phyloP scores from a whole-genome alignment of 2,888 invertebrate species.

The Danaus chrysippus region DNA sequence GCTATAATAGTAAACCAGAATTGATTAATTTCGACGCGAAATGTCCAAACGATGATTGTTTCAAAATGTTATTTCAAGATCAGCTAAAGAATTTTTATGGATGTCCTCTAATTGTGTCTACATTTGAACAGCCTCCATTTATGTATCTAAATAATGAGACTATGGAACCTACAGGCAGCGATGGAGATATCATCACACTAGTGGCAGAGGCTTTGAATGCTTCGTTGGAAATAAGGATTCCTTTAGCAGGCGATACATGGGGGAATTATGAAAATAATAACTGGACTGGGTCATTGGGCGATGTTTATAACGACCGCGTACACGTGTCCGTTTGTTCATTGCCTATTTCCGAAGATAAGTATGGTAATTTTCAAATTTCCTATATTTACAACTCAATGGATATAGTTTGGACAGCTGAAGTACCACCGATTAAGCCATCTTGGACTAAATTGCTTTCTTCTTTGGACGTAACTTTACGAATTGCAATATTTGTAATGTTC shows the following conservation, averaged over 20 bases:
- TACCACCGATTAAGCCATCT: constrained; percentile 42
- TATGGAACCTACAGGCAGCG: constrained; percentile 42
- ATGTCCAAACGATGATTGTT: constrained; percentile 41
- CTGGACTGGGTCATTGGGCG: constrained; percentile 61
- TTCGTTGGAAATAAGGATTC: constrained; percentile 43
- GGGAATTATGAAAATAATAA: constrained; percentile 45
- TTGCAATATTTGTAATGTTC: constrained; percentile 44
- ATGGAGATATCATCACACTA: constrained; percentile 50
- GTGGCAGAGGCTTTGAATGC: constrained; percentile 48
- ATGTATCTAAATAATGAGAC: constrained; percentile 48
- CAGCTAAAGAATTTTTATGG: constrained; percentile 44
- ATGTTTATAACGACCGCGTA: constrained; percentile 44
- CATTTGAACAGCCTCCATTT: constrained; percentile 53
- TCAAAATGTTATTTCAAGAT: constrained; percentile 41
- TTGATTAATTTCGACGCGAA: constrained; percentile 35
- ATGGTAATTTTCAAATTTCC: constrained; percentile 57
- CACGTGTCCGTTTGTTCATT: constrained; percentile 48
- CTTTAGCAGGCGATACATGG: constrained; percentile 38
- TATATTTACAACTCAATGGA: constrained; percentile 52
- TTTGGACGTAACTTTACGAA: constrained; percentile 40
- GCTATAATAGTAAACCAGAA: constrained; percentile 42
- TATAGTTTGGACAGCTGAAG: constrained; percentile 51
- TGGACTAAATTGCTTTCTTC: constrained; percentile 57
- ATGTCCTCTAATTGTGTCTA: constrained; percentile 49
- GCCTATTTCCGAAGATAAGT: constrained; percentile 45